Evolutionary conservation across 2,888 invertebrate species (phyloP), one percentile per base, ranked within the genome.

Genomic region (Drosophila nigricruria): DNA sequence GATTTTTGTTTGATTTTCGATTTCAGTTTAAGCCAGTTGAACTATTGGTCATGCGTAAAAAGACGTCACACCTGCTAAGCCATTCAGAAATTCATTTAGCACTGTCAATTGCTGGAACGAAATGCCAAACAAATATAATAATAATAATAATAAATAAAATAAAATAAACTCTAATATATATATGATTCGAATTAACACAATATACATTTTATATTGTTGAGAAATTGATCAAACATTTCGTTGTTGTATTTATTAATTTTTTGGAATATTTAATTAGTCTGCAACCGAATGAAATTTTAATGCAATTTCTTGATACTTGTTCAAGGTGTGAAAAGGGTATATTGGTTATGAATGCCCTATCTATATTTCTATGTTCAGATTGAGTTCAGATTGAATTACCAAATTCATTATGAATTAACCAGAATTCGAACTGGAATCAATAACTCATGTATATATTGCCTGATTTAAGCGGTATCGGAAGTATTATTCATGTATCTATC

Each of bases 381-480:
- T 8, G 16, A 27, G 38, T 6, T n/a, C 38, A n/a, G 16, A 16
- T 0, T 16, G 16, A 16, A 43, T 67, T 16, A 20, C 10, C 61
- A 57, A 47, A 65, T 59, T 59, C 60, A 27, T 5, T 53, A 45
- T 78, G 58, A 75, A 52, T 81, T 77, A 70, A 42, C 47, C 27
- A 54, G 68, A 81, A 81, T 25, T 57, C 20, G 36, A 77, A 27
- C 56, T 79, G 87, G 84, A 87, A 81, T 79, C 38, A 47, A 30
- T 60, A 61, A 16, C 10, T 12, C 36, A 16, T 57, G 25, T 49
- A 3, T 43, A 27, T 54, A 32, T 45, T 45, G 57, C 27, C 34
- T 50, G 50, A 61, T 30, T 57, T 63, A 14, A 43, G 68, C 81
- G 77, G 74, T 79, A 83, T 83, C 77, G 84, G 74, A 83, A 83